Conservation (phyloP, 1,140 invertebrate species). For the Philaenus spumarius region DNA sequence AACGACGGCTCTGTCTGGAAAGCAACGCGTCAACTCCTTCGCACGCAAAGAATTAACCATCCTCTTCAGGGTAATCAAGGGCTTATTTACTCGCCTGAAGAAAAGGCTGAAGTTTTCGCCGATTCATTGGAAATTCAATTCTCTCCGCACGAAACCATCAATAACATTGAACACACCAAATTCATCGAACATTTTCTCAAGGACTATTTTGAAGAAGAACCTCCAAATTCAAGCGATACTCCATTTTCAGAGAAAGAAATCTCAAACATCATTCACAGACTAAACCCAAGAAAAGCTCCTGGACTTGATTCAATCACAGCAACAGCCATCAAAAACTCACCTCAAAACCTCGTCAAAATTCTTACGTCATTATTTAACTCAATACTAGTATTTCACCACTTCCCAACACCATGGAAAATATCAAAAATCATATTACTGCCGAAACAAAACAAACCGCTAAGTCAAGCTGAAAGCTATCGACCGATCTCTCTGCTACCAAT, state of each 20-base stretch:
- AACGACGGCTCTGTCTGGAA: too few species aligned
- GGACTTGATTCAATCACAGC: slow-evolving; percentile 31
- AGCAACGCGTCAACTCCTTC: too few species aligned
- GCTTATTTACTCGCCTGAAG: background rate
- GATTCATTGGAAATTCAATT: background rate
- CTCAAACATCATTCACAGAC: background rate
- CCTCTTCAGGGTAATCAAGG: too few species aligned
- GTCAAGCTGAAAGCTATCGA: slow-evolving; percentile 31
- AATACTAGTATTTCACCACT: slow-evolving; percentile 29
- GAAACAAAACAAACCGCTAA: slow-evolving; percentile 37
- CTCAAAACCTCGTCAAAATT: slow-evolving; percentile 25
- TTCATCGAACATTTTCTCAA: background rate
- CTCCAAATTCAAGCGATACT: background rate
- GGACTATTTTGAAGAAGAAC: background rate
- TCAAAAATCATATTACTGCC: slow-evolving; percentile 36
- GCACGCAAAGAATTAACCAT: too few species aligned
- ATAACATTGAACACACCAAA: background rate
- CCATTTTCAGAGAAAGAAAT: background rate
- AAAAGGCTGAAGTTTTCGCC: background rate
- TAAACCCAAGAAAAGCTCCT: slow-evolving; percentile 31
- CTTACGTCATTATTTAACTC: slow-evolving; percentile 34
- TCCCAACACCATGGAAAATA: slow-evolving; percentile 34
- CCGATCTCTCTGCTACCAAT: slow-evolving; percentile 36
- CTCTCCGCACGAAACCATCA: background rate
- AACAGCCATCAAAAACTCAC: slow-evolving; percentile 28